Base-by-base conservation (phyloP, 2,888 invertebrate species). In the Lithophane leautieri region DNA sequence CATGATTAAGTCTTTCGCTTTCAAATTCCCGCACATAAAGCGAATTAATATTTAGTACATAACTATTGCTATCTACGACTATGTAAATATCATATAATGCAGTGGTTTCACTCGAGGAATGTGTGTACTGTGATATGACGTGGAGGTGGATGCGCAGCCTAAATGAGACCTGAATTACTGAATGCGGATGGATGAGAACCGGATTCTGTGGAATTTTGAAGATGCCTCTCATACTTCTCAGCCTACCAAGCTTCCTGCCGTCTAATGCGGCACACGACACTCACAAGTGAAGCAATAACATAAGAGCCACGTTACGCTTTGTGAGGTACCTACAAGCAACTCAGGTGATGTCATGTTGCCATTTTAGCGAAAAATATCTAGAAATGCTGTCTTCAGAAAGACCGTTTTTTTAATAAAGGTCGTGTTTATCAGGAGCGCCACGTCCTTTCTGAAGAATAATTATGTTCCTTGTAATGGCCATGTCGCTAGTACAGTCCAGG, bases 81-180 rank as follows among this genome's bases (percentile, higher is more conserved):
- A 72, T 70, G 75, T 74, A 79, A 79, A 85, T 56, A 82, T 63
- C 28, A 28, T 58, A 62, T 75, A 44, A 76, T 78, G 65, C 47
- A 25, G 42, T 60, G 68, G 58, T 83, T 83, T 85, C 85, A 69
- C 83, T 74, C 22, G 28, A 60, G 56, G 85, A 74, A 83, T 84
- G 85, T 69, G 19, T 44, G 65, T 14, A 7, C 60, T 62, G 61
- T 78, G 78, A 74, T 73, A 72, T 81, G 81, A 81, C 70, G 34
- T 19, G 28, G 14, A 34, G 72, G 52, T 79, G 34, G 70, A 79
- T 70, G 47, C 56, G 66, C 44, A 65, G 54, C 52, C 56, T 61
- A 19, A 19, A 28, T 56, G 16, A 40, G 47, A 34, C 61, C 74
- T 66, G 63, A 63, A 52, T 47, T 25, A 34, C 14, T n/a, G 67